A percentile compares a stretch with the other conserved stretches of the same genome.
Evolutionary conservation across 2,113 vertebrate genomes (phyloP).

Genomic region (Asarcornis scutulata): DNA sequence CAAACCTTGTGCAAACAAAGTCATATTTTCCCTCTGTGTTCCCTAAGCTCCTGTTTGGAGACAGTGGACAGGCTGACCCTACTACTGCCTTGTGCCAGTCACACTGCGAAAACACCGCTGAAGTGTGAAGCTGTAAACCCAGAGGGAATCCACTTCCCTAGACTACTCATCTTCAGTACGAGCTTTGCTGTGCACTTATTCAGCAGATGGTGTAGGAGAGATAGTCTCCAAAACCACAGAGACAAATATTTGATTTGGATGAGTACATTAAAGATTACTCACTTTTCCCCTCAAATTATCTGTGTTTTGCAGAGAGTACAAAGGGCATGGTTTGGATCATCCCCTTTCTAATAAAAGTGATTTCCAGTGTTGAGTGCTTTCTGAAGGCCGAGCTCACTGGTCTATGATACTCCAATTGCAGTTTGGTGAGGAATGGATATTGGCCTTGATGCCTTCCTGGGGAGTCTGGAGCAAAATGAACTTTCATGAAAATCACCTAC

Average conservation of each 20-base stretch:
- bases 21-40: background rate
- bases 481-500: background rate
- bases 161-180: background rate
- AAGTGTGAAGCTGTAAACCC: background rate
- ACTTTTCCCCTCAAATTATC: constrained; percentile 58
- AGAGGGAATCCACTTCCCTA: background rate
- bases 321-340: constrained; percentile 38
- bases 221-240: constrained; percentile 36
- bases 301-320: constrained; percentile 33
- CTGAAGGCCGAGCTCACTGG: background rate
- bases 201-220: constrained; percentile 57
- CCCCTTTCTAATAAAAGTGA: constrained; percentile 11
- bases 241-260: constrained; percentile 61
- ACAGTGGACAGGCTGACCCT: background rate
- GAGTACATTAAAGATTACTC: constrained; percentile 63
- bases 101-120: background rate
- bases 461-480: background rate
- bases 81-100: background rate
- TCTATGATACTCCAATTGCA: background rate
- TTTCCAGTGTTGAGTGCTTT: background rate
- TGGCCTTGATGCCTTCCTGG: background rate
- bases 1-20: background rate
- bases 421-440: background rate
- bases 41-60: background rate
- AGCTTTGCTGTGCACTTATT: constrained; percentile 36